Evolutionary conservation across 2,888 invertebrate species (phyloP), one percentile per base, ranked within the genome.

Genomic region (Cosmorhoe ocellata): DNA sequence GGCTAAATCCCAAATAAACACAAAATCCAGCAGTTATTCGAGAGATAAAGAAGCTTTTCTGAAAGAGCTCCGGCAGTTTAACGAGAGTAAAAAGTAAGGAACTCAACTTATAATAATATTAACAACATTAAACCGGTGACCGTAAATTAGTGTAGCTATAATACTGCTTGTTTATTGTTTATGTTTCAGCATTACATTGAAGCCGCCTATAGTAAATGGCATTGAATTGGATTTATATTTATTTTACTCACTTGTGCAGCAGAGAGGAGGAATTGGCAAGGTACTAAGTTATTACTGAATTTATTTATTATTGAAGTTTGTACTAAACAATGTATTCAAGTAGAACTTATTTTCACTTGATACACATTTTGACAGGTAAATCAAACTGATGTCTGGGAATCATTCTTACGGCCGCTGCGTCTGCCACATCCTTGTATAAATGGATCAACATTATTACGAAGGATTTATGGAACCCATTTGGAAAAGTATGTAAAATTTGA

Each of bases 231-330:
- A 99, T 91, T 92, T 99, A 64, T 97, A 95, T 88, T 92, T 95
- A 57, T 93, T 99, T 65, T 99, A 99, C 87, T 94, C 94, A 69
- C 93, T 97, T 76, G 99, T 99, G 42, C 97, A 96, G 67, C 94
- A 95, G 60, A 92, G 96, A 71, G 99, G 99, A 67, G 99, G 99
- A 68, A 96, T 98, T 93, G 93, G 97, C 67, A 99, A 97, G 95
- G 99, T 98, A 84, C 90, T 18, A 18, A 24, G 24, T 24, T 18
- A 18, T 18, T 18, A 2, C 2, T 24, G 24, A 24, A 7, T 4
- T 24, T 24, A 24, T 7, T 7, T n/a, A n/a, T n/a, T n/a, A n/a
- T n/a, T n/a, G n/a, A n/a, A n/a, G 6, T 24, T 24, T 24, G 2
- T 24, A 24, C 24, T n/a, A n/a, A n/a, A n/a, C n/a, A n/a, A n/a